Conservation (phyloP, 2,888 invertebrate species). For the Agrochola macilenta region DNA sequence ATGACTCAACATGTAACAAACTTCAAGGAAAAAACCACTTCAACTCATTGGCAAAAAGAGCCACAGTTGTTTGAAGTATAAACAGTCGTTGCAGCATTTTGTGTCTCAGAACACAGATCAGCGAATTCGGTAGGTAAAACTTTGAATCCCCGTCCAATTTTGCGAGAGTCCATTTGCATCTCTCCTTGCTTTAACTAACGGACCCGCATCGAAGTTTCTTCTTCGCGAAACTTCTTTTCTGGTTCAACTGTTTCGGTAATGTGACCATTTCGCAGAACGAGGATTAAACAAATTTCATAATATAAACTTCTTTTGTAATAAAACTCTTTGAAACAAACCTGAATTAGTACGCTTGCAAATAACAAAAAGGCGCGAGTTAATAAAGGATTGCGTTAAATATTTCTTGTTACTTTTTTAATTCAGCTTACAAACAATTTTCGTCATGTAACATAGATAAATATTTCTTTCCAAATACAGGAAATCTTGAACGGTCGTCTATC, state of each 20-base stretch:
- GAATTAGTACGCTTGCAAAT: conserved; percentile 37
- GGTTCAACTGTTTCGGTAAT: conserved; percentile 65
- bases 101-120: conserved; percentile 65
- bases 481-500: conserved; percentile 50
- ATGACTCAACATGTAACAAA: conserved; percentile 51
- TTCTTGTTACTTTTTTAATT: conserved; percentile 35
- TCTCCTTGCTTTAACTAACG: conserved; percentile 79
- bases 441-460: conserved; percentile 28
- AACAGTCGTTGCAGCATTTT: conserved; percentile 43
- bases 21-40: conserved; percentile 63
- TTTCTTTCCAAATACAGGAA: conserved; percentile 56
- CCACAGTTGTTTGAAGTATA: conserved; percentile 39
- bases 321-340: conserved; percentile 59
- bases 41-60: conserved; percentile 40
- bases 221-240: conserved; percentile 68
- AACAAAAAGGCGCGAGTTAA: conserved; percentile 21
- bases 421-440: conserved; percentile 19
- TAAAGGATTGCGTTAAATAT: conserved; percentile 30
- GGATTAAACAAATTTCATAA: conserved; percentile 67
- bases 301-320: conserved; percentile 60
- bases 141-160: conserved; percentile 85
- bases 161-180: conserved; percentile 84
- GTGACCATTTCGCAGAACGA: conserved; percentile 56
- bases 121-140: conserved; percentile 80
- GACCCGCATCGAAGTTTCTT: conserved; percentile 69